phyloP scores from a whole-genome alignment of 2,797 vertebrate genomes.

The Emydoidea blandingii region DNA sequence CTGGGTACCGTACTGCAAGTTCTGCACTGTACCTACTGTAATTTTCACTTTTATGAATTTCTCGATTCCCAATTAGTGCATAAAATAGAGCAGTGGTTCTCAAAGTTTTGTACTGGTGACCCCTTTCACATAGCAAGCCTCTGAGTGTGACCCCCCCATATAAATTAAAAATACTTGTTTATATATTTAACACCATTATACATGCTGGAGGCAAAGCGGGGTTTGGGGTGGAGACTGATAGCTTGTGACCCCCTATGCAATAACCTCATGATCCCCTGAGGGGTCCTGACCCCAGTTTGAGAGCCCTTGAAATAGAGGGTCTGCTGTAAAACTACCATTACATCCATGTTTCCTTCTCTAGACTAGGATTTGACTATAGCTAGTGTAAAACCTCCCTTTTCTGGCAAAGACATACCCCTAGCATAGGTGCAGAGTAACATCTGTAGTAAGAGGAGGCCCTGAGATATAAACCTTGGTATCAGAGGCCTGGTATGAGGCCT shows the following conservation, averaged over 20 bases:
- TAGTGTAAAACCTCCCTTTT: background rate
- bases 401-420: background rate
- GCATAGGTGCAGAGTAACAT: background rate
- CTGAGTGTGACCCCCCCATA: too few species aligned
- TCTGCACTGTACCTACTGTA: background rate
- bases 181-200: too few species aligned
- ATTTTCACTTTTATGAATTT: background rate
- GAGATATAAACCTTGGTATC: too few species aligned
- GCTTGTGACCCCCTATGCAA: too few species aligned
- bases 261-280: too few species aligned
- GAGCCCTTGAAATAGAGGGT: background rate
- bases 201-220: too few species aligned
- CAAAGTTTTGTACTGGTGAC: too few species aligned
- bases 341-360: background rate
- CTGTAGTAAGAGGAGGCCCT: background rate
- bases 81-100: background rate
- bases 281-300: too few species aligned
- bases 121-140: too few species aligned
- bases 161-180: too few species aligned
- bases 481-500: too few species aligned
- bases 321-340: background rate
- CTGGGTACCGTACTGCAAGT: background rate
- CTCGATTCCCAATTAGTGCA: background rate
- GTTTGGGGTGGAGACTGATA: too few species aligned
- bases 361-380: background rate